Evolutionary conservation across 2,888 invertebrate species (phyloP), one percentile per base, ranked within the genome.

Genomic region (Stictocephala bisonia): DNA sequence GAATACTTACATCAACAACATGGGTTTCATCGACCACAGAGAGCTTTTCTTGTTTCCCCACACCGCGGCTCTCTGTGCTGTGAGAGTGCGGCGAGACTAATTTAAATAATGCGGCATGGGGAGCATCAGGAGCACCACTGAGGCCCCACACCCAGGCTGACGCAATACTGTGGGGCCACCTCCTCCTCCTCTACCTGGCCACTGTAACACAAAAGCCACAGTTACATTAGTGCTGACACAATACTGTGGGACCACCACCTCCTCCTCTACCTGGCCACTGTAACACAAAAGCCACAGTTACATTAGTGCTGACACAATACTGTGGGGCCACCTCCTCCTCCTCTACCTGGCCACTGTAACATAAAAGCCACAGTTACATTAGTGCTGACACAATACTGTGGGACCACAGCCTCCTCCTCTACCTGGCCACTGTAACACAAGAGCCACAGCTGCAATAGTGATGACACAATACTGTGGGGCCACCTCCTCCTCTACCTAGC

Each of bases 51-150:
- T 85, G 85, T 86, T 88, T 88, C 89, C 89, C 89, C 89, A 89
- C 88, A 86, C 89, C 89, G 88, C 86, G 88, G 89, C 89, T 89
- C 89, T 89, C 89, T 88, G 88, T 86, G 87, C 86, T 87, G 84
- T 82, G 81, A 82, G 83, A 83, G 53, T 66, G 51, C 79, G 81
- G 81, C 81, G 77, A 77, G 73, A 76, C 77, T 72, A 84, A 83
- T 83, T 85, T 84, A 77, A 84, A 84, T 82, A 88, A 87, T 89
- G 90, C 90, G 89, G 91, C 91, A 89, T 91, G 94, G 93, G 96
- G 96, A 91, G 91, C 97, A 97, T 97, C 97, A 98, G 97, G 97
- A 97, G 94, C 96, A 97, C 95, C 94, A 97, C 97, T 94, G 97
- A 96, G 97, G 97, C 96, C 96, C 96, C 90, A 95, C 93, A 86